Conservation (phyloP, 2,797 vertebrate species). For the Leptoclinus maculatus region DNA sequence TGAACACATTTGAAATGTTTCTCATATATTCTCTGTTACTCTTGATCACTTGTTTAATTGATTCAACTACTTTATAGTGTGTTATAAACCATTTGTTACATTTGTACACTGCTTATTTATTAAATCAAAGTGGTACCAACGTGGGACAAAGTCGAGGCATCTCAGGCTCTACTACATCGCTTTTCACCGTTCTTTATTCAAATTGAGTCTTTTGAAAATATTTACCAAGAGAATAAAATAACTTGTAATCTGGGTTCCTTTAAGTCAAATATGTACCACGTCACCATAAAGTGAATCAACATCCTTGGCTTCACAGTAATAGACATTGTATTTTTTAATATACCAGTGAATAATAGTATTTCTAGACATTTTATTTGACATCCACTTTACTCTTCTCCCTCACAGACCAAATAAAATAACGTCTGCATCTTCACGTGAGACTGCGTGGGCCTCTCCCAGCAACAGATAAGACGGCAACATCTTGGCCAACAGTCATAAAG, state of each 20-base stretch:
- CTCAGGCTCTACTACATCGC: neutral
- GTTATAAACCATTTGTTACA: neutral
- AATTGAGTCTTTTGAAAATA: neutral
- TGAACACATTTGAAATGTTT: neutral
- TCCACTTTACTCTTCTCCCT: neutral
- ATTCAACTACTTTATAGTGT: neutral
- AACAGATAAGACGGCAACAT: constrained; percentile 65
- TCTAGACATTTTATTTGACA: neutral
- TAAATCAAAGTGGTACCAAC: neutral
- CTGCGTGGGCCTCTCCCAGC: constrained; percentile 46
- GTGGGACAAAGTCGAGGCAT: neutral
- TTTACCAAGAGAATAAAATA: too few species aligned
- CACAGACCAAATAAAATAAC: neutral
- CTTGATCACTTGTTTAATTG: neutral
- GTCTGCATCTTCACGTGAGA: constrained; percentile 17
- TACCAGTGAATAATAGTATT: neutral
- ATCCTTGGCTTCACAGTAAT: neutral
- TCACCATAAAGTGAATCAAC: neutral
- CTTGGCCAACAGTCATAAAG: constrained; percentile 70
- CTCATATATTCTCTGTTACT: neutral
- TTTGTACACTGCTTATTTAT: neutral
- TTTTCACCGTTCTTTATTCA: neutral
- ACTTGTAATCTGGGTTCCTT: neutral
- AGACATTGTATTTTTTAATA: neutral
- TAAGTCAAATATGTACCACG: neutral